Conservation (phyloP, 2,888 invertebrate species). For the Molanna angustata region DNA sequence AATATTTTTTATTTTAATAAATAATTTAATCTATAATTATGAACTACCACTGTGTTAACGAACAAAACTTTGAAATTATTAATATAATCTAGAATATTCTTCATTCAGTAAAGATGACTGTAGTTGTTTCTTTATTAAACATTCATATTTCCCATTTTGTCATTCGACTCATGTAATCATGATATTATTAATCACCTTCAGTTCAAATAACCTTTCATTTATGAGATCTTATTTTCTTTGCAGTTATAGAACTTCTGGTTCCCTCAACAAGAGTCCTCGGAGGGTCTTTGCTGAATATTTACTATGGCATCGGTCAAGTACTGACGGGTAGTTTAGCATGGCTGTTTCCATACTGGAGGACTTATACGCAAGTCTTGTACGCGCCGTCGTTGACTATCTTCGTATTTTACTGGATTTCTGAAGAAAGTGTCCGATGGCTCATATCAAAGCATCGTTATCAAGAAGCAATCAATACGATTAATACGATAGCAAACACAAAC, state of each 20-base stretch:
- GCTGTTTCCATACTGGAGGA: slow-evolving; percentile 63
- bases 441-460: slow-evolving; percentile 63
- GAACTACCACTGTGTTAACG: too few species aligned
- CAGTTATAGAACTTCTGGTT: slow-evolving; percentile 17
- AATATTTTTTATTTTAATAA: too few species aligned
- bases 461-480: slow-evolving; percentile 61
- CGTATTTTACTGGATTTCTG: slow-evolving; percentile 59
- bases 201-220: too few species aligned
- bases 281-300: slow-evolving; percentile 10
- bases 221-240: neutral
- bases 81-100: too few species aligned
- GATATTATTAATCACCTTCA: too few species aligned
- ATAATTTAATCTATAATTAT: too few species aligned
- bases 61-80: too few species aligned
- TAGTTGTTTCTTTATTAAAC: too few species aligned
- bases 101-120: too few species aligned
- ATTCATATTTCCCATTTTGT: too few species aligned
- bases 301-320: slow-evolving; percentile 59
- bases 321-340: slow-evolving; percentile 61
- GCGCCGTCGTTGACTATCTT: slow-evolving; percentile 62
- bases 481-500: slow-evolving; percentile 66
- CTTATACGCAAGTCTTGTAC: slow-evolving; percentile 59
- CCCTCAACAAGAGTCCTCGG: slow-evolving; percentile 19
- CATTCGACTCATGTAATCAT: too few species aligned
- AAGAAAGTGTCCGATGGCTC: slow-evolving; percentile 71